phyloP scores from a whole-genome alignment of 2,113 vertebrate species.

The Bufo gargarizans region DNA sequence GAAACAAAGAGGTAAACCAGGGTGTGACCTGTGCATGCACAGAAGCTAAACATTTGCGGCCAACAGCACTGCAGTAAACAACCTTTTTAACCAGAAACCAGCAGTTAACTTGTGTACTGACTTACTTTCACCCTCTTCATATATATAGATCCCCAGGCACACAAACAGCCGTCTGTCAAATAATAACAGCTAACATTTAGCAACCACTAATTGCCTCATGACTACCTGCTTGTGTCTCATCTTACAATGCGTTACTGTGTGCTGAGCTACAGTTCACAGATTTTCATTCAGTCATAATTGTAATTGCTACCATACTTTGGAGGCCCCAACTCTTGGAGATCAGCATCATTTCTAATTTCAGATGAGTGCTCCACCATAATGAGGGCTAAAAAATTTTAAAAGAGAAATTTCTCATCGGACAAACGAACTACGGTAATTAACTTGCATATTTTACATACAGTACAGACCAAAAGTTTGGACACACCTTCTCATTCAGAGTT shows the following conservation, averaged over 20 bases:
- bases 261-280: neutral
- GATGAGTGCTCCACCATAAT: neutral
- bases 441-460: too few relatives aligned
- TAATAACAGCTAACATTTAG: neutral
- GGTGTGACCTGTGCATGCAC: neutral
- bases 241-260: constrained; percentile 15
- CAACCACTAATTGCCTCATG: constrained; percentile 7
- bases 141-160: constrained; percentile 28
- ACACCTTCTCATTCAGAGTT: too few relatives aligned
- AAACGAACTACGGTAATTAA: too few relatives aligned
- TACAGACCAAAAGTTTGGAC: too few relatives aligned
- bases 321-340: neutral
- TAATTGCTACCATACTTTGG: constrained; percentile 16
- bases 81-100: neutral
- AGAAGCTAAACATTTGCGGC: neutral
- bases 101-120: neutral
- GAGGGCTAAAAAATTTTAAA: neutral
- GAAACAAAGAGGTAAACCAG: neutral
- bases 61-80: neutral
- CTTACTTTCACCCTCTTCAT: neutral
- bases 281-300: neutral
- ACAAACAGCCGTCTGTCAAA: neutral
- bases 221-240: constrained; percentile 21
- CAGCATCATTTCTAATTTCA: neutral
- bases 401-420: too few relatives aligned